phyloP scores from a whole-genome alignment of 1,140 invertebrate genomes.

The Macrobrachium rosenbergii region DNA sequence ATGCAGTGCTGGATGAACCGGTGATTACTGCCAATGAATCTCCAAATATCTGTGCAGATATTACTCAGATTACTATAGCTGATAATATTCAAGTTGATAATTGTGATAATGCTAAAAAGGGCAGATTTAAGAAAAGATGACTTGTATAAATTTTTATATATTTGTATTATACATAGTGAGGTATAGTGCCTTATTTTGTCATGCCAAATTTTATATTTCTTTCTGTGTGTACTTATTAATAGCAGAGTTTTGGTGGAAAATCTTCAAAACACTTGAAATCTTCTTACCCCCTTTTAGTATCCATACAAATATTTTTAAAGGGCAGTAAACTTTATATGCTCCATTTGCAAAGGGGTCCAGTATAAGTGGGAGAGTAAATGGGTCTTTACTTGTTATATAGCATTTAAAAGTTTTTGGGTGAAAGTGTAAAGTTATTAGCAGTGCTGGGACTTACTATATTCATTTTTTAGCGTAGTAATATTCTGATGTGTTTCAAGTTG shows the following conservation, averaged over 20 bases:
- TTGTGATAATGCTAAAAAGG: not conserved
- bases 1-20: not conserved
- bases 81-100: not conserved
- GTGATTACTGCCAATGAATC: not conserved
- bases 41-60: slow-evolving; percentile 27
- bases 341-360: too few species aligned
- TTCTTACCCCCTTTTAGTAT: too few species aligned
- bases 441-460: too few species aligned
- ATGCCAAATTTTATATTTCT: not conserved
- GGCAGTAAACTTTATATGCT: too few species aligned
- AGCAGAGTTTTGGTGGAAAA: not conserved
- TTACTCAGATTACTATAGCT: slow-evolving; percentile 24
- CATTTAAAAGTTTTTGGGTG: too few species aligned
- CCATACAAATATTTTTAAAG: too few species aligned
- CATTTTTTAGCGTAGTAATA: too few species aligned
- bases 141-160: not conserved
- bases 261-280: too few species aligned
- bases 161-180: slow-evolving; percentile 1
- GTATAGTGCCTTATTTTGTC: slow-evolving; percentile 20
- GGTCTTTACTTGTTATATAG: too few species aligned
- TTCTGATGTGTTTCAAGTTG: too few species aligned
- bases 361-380: too few species aligned
- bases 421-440: too few species aligned
- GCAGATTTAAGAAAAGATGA: slow-evolving; percentile 29
- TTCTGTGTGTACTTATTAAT: not conserved